Base-by-base conservation (phyloP, 2,888 invertebrate species). In the Andrena dorsata region DNA sequence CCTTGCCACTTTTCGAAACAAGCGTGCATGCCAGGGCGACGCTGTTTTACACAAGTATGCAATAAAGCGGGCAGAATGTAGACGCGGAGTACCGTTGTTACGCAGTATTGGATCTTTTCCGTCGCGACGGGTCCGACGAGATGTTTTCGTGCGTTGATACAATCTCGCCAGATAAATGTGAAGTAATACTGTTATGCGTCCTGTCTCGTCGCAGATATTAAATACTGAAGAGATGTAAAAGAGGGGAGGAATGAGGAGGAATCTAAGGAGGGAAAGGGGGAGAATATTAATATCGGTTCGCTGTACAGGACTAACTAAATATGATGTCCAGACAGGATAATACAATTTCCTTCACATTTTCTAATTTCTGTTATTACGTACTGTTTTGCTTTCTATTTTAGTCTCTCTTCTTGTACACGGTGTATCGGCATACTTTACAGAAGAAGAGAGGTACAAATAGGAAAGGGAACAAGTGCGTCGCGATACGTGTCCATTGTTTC, bases 221-320 rank as follows among this genome's bases (percentile, higher is more conserved):
- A 80, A 80, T 56, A 35, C 79, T 16, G 61, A 35, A 49, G 32
- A 68, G 53, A 30, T 20, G 30, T 13, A 10, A 26, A n/a, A 3
- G n/a, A 10, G 58, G 8, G 10, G 28, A 20, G 8, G 23, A 10
- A 35, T 0, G 47, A 28, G 65, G 76, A 53, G 8, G 6, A 7
- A 16, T 41, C 20, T 2, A 7, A 16, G 6, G 35, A 6, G 13
- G 10, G 23, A 10, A 30, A 16, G 6, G 8, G 20, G 23, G 13
- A n/a, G 28, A 66, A 66, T 80, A 72, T 80, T 78, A 72, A 78
- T 66, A 78, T 80, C 79, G 60, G 71, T 72, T 16, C 23, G 6
- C 2, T 58, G 10, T 32, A 10, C 26, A 7, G 51, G 23, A 26
- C 70, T 71, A 23, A n/a, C 26, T 65, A 53, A 47, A 74, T 41